Percentiles rank a stretch among this genome's conserved stretches.
Conservation (phyloP, 1,140 invertebrate species). For the Physella acuta region DNA sequence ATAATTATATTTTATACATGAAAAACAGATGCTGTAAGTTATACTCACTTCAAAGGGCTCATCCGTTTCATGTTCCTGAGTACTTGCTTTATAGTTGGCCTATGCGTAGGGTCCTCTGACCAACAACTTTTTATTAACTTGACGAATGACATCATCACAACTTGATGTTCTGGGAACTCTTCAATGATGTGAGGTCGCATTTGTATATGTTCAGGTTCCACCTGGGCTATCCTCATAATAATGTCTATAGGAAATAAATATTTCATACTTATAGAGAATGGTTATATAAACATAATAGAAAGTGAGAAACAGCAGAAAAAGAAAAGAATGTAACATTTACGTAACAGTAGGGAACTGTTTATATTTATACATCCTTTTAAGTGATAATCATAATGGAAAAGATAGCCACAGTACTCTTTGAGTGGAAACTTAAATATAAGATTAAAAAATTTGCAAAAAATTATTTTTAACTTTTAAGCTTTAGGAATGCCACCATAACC, state of each 20-base stretch:
- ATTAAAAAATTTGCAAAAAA: too few species aligned
- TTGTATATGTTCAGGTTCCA: slow-evolving; percentile 12
- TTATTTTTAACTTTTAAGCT: too few species aligned
- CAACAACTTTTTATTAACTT: slow-evolving; percentile 43
- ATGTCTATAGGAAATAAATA: slow-evolving; percentile 40
- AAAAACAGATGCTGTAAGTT: slow-evolving; percentile 5
- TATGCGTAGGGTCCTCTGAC: slow-evolving; percentile 39
- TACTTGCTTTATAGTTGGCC: slow-evolving; percentile 38
- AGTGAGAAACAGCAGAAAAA: background rate
- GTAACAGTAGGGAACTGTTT: too few species aligned
- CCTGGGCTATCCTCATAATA: slow-evolving; percentile 30
- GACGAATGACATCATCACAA: slow-evolving; percentile 26
- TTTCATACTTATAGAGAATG: too few species aligned
- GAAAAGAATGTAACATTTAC: background rate
- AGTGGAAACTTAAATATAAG: too few species aligned
- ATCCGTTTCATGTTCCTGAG: slow-evolving; percentile 33
- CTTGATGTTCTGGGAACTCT: slow-evolving; percentile 15
- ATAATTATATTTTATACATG: too few species aligned
- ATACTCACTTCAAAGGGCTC: slow-evolving; percentile 39
- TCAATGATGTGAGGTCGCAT: slow-evolving; percentile 34
- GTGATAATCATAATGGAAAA: too few species aligned
- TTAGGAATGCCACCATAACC: too few species aligned
- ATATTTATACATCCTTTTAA: too few species aligned
- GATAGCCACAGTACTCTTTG: too few species aligned
- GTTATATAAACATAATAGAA: background rate